Conservation (phyloP, 1,140 invertebrate genomes). For the Drosophila mojavensis region DNA sequence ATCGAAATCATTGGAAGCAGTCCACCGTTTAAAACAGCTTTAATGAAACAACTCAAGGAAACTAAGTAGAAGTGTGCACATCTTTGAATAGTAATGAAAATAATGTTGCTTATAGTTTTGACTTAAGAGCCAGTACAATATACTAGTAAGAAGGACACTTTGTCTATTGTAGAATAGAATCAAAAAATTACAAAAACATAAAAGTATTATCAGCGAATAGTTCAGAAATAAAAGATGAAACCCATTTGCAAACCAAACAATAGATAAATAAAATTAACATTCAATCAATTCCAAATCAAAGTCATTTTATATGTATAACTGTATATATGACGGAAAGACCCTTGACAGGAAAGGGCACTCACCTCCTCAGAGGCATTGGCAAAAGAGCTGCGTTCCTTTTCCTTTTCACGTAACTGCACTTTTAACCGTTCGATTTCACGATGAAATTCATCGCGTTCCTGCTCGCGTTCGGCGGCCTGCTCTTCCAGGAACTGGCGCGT, state of each 20-base stretch:
- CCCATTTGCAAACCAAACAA: constrained; percentile 41
- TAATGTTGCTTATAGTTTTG: neutral
- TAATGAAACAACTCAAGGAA: too few relatives aligned
- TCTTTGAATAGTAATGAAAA: neutral
- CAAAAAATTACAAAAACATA: constrained; percentile 25
- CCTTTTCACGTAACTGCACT: constrained; percentile 87
- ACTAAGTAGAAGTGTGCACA: neutral
- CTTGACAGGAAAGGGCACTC: constrained; percentile 60
- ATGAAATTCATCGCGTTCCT: constrained; percentile 90
- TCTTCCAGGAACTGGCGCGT: constrained; percentile 91
- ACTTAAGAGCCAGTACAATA: constrained; percentile 16
- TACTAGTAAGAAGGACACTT: constrained; percentile 14
- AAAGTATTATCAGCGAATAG: constrained; percentile 23
- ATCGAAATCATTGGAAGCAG: neutral
- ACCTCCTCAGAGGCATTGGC: constrained; percentile 86
- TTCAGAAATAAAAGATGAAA: constrained; percentile 22
- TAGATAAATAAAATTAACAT: constrained; percentile 20
- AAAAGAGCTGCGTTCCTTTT: constrained; percentile 86
- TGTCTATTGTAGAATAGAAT: constrained; percentile 22
- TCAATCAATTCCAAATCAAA: constrained; percentile 51
- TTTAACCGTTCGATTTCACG: constrained; percentile 86
- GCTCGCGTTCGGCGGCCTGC: constrained; percentile 90
- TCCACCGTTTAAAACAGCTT: too few relatives aligned
- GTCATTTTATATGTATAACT: constrained; percentile 10
- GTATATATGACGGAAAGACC: constrained; percentile 15